Evolutionary conservation across 1,140 invertebrate species (phyloP).

Genomic region (Bombus waltoni): DNA sequence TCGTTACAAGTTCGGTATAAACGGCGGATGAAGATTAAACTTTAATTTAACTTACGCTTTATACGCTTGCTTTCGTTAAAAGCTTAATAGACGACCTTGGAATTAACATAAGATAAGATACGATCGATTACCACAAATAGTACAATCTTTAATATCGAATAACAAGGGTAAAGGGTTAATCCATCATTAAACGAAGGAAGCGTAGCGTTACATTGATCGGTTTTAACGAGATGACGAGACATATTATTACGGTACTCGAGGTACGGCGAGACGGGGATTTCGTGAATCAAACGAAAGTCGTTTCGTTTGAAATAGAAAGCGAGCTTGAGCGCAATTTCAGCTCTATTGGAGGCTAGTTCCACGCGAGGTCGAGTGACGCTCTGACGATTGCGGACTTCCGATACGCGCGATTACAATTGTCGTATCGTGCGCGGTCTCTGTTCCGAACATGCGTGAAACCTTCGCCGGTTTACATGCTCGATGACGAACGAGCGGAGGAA

Average conservation of each 20-base stretch:
- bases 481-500: not conserved
- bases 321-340: constrained; percentile 20
- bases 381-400: constrained; percentile 48
- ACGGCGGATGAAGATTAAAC: not conserved
- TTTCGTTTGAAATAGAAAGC: constrained; percentile 8
- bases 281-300: constrained; percentile 13
- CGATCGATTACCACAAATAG: not conserved
- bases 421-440: constrained; percentile 7
- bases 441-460: not conserved
- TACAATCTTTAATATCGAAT: not conserved
- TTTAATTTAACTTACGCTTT: not conserved
- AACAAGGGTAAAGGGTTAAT: no score
- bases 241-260: not conserved
- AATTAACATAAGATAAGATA: not conserved
- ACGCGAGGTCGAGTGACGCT: not conserved
- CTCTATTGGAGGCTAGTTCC: constrained; percentile 21
- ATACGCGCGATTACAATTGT: constrained; percentile 46
- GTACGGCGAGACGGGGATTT: not conserved
- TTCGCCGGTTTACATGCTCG: not conserved
- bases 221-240: not conserved
- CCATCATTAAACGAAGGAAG: not conserved
- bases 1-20: not conserved
- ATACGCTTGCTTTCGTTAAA: not conserved
- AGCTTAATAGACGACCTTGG: not conserved
- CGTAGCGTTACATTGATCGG: not conserved